These are phyloP conservation scores for Melanargia galathea DNA, from an alignment of 2,888 invertebrate species.

Conservation along the genomic window DNA sequence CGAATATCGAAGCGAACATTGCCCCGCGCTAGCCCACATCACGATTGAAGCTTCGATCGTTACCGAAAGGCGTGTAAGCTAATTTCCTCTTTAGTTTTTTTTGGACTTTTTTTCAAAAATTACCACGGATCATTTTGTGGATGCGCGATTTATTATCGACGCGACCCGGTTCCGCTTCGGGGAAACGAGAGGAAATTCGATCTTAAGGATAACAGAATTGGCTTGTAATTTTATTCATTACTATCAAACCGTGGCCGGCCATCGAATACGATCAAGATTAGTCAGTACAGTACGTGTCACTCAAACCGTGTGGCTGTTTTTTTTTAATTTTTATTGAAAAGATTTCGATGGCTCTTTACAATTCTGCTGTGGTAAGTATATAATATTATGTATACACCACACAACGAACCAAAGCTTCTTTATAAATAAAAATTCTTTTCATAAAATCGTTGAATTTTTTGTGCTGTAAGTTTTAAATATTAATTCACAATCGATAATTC, in stretches of 20 bases:
- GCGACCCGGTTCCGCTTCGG: constrained; percentile 51
- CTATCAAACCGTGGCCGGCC: no score
- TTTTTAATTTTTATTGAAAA: background rate
- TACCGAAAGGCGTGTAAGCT: constrained; percentile 47
- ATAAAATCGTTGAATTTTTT: no score
- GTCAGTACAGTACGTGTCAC: background rate
- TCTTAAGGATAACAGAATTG: constrained; percentile 25
- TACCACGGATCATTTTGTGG: constrained; percentile 48
- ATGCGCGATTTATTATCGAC: constrained; percentile 56
- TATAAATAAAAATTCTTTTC: no score
- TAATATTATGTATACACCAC: no score
- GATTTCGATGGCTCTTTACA: background rate
- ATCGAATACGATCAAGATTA: constrained; percentile 9
- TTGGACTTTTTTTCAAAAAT: constrained; percentile 50
- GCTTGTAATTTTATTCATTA: constrained; percentile 18
- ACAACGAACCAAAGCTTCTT: no score
- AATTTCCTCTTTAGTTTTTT: constrained; percentile 50
- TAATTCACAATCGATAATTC: no score
- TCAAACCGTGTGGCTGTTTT: background rate
- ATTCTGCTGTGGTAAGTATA: no score
- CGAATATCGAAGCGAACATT: background rate
- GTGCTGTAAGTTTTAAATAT: no score
- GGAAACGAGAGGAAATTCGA: constrained; percentile 46
- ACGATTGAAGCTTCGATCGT: constrained; percentile 62
- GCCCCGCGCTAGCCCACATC: constrained; percentile 39